Evolutionary conservation across 2,113 vertebrate species (phyloP), one percentile per base, ranked within the genome.

Genomic region (Thryonomys swinderianus): DNA sequence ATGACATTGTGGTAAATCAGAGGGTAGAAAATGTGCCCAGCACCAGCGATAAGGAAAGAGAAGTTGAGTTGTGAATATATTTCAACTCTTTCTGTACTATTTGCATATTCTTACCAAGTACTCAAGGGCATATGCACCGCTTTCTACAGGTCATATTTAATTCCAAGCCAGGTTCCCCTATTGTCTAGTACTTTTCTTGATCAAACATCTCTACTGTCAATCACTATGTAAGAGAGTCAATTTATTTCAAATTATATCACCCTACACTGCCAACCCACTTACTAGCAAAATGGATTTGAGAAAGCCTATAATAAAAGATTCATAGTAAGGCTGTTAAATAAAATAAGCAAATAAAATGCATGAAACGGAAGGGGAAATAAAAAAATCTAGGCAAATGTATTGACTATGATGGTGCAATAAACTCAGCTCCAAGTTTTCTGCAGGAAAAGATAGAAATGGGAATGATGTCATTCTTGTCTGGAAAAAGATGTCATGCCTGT

Each of bases 201-300:
- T 83, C 85, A 95, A 92, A 92, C 62, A 91, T 59, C 64, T 85
- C 78, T 40, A 85, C 13, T 92, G 69, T 87, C 92, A 92, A 83
- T 95, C 57, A 69, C 25, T 71, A 21, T 18, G 48, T 73, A 48
- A 84, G 84, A 59, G 51, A 93, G 80, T 88, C 85, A 80, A 69
- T 94, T 94, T 95, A 96, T 97, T 96, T 96, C 93, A 66, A 88
- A 96, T 94, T 95, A 94, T 91, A 86, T 81, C 53, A 92, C 30
- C 79, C 67, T 45, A 94, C 66, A 85, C 64, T 69, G 73, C 82
- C 85, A 95, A 86, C 37, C 51, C 83, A 96, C 74, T 94, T 91
- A 96, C 91, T 86, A 92, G 78, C 87, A 97, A 97, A 96, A 94
- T 88, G 88, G 74, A 95, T 94, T 91, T 93, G 85, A 95, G 85